Base-by-base conservation (phyloP, 2,888 invertebrate genomes). In the Microctonus hyperodae region DNA sequence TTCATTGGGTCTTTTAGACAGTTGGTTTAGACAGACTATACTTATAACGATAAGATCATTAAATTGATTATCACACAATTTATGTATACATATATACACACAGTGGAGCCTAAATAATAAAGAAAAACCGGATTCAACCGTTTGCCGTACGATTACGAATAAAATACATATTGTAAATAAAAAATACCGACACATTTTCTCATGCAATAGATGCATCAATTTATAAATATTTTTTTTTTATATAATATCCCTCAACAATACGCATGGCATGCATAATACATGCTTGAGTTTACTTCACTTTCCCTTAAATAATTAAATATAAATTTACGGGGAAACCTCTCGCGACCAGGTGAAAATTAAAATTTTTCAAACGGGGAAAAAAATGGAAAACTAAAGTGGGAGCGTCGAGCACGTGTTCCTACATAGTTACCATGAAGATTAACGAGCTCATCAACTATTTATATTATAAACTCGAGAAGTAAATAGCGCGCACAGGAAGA, bases 321-420 rank as follows among this genome's bases (percentile, higher is more conserved):
- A n/a, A n/a, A n/a, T n/a, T n/a, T n/a, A n/a, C n/a, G n/a, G n/a
- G n/a, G n/a, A n/a, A n/a, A n/a, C n/a, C n/a, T n/a, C n/a, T n/a
- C n/a, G n/a, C 75, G 76, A 72, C 81, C 81, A 81, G 79, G 78
- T 83, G 82, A 74, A 75, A 71, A 71, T 64, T 70, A 59, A 66
- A 67, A 68, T 13, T 69, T 71, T 74, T 69, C 72, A 58, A 64
- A 28, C 69, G 72, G 50, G 40, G 56, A 40, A 53, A 68, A 65
- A 61, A 58, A 57, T 48, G 65, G 51, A 65, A 66, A 57, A 68
- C 64, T 37, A 25, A 25, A 56, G 53, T 58, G 59, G 31, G 16
- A 25, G 56, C 66, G 60, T 57, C 28, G 50, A 50, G 76, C 78
- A 76, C 76, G 77, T 72, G 67, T 58, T 63, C 16, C 6, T 28